phyloP scores from a whole-genome alignment of 2,888 invertebrate species.

The Nomada fucata region DNA sequence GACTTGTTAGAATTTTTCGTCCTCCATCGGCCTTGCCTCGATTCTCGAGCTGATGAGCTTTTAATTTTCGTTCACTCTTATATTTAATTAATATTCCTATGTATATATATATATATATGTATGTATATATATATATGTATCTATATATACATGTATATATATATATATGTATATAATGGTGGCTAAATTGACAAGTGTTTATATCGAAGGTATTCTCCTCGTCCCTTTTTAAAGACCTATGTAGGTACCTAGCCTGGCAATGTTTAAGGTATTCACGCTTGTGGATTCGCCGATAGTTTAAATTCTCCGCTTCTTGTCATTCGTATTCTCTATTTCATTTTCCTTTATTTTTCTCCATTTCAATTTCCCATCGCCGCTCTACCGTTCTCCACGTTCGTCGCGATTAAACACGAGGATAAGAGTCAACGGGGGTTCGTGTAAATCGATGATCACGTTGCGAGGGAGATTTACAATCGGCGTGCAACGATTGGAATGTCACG shows the following conservation, averaged over 20 bases:
- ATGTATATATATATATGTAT: conserved; percentile 42
- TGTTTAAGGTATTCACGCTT: conserved; percentile 74
- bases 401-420: conserved; percentile 46
- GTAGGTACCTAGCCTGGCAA: conserved; percentile 79
- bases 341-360: neutral
- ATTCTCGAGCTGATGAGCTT: conserved; percentile 68
- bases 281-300: conserved; percentile 47
- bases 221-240: conserved; percentile 67
- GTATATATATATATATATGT: conserved; percentile 49
- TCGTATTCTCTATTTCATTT: conserved; percentile 2
- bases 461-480: conserved; percentile 41
- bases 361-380: neutral
- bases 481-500: conserved; percentile 53
- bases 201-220: conserved; percentile 77
- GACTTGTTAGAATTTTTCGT: conserved; percentile 41
- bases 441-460: conserved; percentile 46
- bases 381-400: conserved; percentile 14
- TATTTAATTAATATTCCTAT: conserved; percentile 76
- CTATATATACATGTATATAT: conserved; percentile 45
- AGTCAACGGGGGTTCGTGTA: conserved; percentile 41
- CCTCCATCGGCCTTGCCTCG: conserved; percentile 46
- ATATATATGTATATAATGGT: conserved; percentile 70
- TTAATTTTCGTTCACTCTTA: conserved; percentile 61
- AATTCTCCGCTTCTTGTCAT: conserved; percentile 15
- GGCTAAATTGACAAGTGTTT: conserved; percentile 84